Base-by-base conservation (phyloP, 92 coral and sea anemone genomes). In the Galaxea fascicularis region DNA sequence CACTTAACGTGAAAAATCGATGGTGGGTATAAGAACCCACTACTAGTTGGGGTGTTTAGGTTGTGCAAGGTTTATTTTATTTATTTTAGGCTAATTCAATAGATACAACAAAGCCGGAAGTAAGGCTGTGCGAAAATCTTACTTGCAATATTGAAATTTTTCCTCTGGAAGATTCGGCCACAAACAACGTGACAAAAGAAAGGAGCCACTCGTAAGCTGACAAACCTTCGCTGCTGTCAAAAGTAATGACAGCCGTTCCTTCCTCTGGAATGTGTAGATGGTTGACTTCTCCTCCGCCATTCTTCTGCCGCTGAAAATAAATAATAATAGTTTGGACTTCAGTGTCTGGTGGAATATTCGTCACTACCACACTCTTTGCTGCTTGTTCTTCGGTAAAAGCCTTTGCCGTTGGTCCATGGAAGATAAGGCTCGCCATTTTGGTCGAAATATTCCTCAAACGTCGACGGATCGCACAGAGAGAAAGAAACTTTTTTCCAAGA, bases 251-350 rank as follows among this genome's bases (percentile, higher is more conserved):
- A 27, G 89, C 92, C 25, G 57, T 71, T 59, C 79, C 79, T 22
- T 85, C 28, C 0, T 46, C 46, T 0, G 83, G 59, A 56, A 89
- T 78, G 56, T 45, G 67, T 22, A 89, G 41, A 39, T 22, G 22
- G 5, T 85, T 75, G 71, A 85, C 27, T n/a, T 89, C 92, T 4
- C 92, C 92, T 49, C 92, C 92, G 74, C 90, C 90, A 47, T 89
- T 79, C 67, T 47, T 66, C 10, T 0, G 28, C 47, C 12, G 76
- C 56, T 89, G 92, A 29, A 89, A 89, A 77, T 89, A 77, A 11
- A 89, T 89, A 0, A 51, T 12, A 16, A 89, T 73, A 4, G 6
- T 0, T 7, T 74, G 72, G 8, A 0, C 24, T 20, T 17, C 10
- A 13, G 84, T 47, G 39, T 79, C 62, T 12, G n/a, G 65, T 21